These are phyloP conservation scores for Lutjanus campechanus DNA, from an alignment of 2,797 vertebrate species.

Conservation along the genomic window DNA sequence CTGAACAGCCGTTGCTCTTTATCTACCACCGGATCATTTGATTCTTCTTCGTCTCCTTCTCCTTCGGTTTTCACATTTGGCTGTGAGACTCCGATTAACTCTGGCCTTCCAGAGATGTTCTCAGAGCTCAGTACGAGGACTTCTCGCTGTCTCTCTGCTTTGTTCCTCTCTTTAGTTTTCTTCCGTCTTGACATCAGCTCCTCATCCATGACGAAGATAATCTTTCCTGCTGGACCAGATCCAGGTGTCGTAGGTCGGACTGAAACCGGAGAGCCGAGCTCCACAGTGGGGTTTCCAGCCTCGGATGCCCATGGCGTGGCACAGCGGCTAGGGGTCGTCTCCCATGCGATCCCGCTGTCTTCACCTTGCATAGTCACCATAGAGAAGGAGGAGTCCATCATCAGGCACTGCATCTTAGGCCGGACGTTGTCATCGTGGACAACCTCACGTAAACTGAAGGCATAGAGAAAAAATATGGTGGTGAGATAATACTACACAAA, in stretches of 20 bases:
- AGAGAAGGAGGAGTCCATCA: constrained; percentile 93
- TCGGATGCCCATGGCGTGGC: constrained; percentile 92
- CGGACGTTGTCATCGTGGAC: constrained; percentile 88
- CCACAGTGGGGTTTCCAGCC: constrained; percentile 81
- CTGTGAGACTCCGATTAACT: constrained; percentile 80
- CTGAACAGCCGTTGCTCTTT: constrained; percentile 88
- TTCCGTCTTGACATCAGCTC: constrained; percentile 86
- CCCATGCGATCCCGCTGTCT: constrained; percentile 95
- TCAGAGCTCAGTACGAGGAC: constrained; percentile 52
- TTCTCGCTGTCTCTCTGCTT: constrained; percentile 32
- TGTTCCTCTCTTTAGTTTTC: constrained; percentile 68
- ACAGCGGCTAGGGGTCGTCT: constrained; percentile 89
- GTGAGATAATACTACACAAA: not conserved
- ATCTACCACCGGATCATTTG: constrained; percentile 55
- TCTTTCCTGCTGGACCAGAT: constrained; percentile 87
- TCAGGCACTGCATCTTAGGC: constrained; percentile 92
- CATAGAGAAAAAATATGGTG: constrained; percentile 35
- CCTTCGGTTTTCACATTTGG: constrained; percentile 76
- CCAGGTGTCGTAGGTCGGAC: constrained; percentile 71
- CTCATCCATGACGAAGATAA: constrained; percentile 93
- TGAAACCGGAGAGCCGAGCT: constrained; percentile 68
- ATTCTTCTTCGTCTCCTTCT: constrained; percentile 55
- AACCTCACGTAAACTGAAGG: constrained; percentile 88
- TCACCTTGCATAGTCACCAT: constrained; percentile 95
- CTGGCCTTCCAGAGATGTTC: constrained; percentile 74